Percentiles rank a stretch among this genome's conserved stretches.
Conservation (phyloP, 1,140 invertebrate genomes). For the Steinernema feltiae region DNA sequence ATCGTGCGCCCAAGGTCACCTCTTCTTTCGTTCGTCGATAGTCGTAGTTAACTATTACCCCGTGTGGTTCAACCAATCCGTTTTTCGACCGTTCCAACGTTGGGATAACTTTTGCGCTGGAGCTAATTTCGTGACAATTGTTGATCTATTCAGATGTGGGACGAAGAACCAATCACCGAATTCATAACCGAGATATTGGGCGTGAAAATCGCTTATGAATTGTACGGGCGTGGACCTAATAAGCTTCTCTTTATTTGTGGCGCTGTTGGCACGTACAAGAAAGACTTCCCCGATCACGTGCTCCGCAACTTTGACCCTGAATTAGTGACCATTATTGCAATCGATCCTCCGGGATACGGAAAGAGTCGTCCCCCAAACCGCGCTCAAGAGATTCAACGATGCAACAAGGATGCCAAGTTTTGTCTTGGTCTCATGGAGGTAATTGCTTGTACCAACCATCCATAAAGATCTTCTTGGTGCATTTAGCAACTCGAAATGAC, state of each 20-base stretch:
- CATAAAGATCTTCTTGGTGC: background rate
- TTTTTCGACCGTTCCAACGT: no score
- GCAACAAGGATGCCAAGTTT: slow-evolving; percentile 50
- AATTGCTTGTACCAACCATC: background rate
- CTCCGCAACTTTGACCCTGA: slow-evolving; percentile 48
- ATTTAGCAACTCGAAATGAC: slow-evolving; percentile 39
- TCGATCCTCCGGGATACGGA: slow-evolving; percentile 56
- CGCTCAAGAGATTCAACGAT: slow-evolving; percentile 51
- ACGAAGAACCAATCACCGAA: background rate
- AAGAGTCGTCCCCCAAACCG: slow-evolving; percentile 53
- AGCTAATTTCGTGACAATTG: no score
- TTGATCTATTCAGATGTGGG: background rate
- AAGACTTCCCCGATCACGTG: slow-evolving; percentile 50
- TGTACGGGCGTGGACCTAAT: slow-evolving; percentile 49
- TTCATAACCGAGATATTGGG: background rate
- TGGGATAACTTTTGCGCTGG: no score
- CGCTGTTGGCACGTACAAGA: slow-evolving; percentile 55
- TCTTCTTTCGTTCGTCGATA: no score
- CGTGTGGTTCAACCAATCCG: no score
- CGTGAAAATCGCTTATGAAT: slow-evolving; percentile 32
- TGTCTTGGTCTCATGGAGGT: slow-evolving; percentile 48
- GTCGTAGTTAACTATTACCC: no score
- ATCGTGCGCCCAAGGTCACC: no score
- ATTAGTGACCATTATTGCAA: slow-evolving; percentile 48
- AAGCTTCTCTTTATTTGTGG: slow-evolving; percentile 54